Evolutionary conservation across 1,140 invertebrate genomes (phyloP), one percentile per base, ranked within the genome.

Genomic region (Trichonephila inaurata): DNA sequence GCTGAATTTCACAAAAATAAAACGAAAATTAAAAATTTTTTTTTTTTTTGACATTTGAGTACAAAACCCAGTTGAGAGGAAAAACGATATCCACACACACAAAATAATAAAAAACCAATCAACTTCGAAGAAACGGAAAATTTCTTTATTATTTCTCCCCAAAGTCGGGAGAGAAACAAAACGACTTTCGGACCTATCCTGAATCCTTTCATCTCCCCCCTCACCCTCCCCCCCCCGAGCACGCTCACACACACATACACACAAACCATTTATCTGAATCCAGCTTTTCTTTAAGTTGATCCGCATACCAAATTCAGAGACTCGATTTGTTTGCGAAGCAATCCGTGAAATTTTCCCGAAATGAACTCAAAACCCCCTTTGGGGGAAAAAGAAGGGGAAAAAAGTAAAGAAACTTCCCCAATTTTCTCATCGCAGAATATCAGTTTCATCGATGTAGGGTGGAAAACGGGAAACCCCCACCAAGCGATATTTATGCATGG

Each of bases 351-450:
- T 87, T 60, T 28, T 62, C 24, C 60, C 85, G 85, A 87, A 87
- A 87, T 87, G 85, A 87, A 87, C 60, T 87, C 33, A 61, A 40
- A 58, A 77, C 19, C 16, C 62, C 21, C 21, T 64, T 83, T 0
- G 33, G n/a, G 10, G 0, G 40, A 40, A 40, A 33, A 61, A 14
- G 33, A 8, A 16, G 33, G 1, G 18, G 7, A 24, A 62, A 33
- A 87, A 21, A 33, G 33, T 19, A 33, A 33, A 33, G 51, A n/a
- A 85, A 51, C 51, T 85, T 85, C 66, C 44, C 28, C 85, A 87
- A 87, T 87, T 87, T 87, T 60, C 85, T 64, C 85, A 28, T 62
- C 85, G 62, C 40, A 21, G 82, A 83, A 87, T 87, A 87, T 87
- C 85, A 87, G 85, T 87, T 87, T 87, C 85, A 87, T 87, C 61